Evolutionary conservation across 2,888 invertebrate species (phyloP).

Genomic region (Lasioglossum vierecki): DNA sequence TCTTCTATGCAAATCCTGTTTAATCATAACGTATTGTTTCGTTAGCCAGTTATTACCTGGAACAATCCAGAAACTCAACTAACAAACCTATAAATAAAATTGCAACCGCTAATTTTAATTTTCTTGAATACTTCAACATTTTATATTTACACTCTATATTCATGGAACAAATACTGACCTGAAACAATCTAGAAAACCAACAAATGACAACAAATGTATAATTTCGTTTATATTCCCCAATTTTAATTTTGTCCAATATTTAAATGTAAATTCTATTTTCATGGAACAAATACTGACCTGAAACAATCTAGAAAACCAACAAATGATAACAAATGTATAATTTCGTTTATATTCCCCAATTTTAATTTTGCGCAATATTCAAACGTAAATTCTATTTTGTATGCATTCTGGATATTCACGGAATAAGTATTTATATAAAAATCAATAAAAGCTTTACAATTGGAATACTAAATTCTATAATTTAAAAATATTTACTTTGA

Average conservation of each 20-base stretch:
- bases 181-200: background rate
- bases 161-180: background rate
- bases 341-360: background rate
- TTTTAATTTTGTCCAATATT: background rate
- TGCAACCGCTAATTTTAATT: background rate
- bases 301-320: background rate
- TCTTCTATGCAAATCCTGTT: background rate
- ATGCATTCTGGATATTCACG: too few species aligned
- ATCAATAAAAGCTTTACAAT: background rate
- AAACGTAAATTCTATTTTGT: background rate
- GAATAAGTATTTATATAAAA: background rate
- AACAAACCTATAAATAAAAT: background rate
- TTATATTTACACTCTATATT: background rate
- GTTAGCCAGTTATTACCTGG: background rate
- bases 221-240: background rate
- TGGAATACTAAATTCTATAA: too few species aligned
- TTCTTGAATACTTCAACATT: background rate
- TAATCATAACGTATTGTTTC: background rate
- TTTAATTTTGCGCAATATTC: background rate
- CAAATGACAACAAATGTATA: background rate
- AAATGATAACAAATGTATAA: background rate
- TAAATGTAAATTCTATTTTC: background rate
- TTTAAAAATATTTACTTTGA: too few species aligned
- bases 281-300: background rate
- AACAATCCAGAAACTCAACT: background rate